Percentiles rank a stretch among this genome's conserved stretches.
Evolutionary conservation across 2,797 vertebrate species (phyloP).

Genomic region (Apogon hyalosoma): DNA sequence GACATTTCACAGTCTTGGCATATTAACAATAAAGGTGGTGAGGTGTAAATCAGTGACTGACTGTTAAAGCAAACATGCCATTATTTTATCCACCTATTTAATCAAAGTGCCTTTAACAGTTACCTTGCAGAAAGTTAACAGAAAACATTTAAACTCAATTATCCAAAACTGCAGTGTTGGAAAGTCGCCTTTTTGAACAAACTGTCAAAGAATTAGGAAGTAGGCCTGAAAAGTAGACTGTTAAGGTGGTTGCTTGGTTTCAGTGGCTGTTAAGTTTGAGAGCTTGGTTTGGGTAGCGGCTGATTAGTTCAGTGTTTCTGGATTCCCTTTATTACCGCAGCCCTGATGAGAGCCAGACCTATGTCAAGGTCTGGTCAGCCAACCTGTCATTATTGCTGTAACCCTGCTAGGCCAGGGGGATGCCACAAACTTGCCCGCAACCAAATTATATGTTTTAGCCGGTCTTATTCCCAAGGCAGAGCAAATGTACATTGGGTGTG

Average conservation of each 20-base stretch:
- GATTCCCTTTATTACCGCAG: slow-evolving; percentile 60
- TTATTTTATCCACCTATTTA: slow-evolving; percentile 36
- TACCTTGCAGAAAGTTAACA: slow-evolving; percentile 5
- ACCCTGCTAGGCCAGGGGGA: slow-evolving; percentile 62
- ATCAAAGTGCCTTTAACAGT: slow-evolving; percentile 32
- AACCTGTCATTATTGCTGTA: slow-evolving; percentile 77
- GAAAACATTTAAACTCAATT: slow-evolving; percentile 21
- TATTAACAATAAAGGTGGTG: slow-evolving; percentile 18
- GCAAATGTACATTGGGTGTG: slow-evolving; percentile 57
- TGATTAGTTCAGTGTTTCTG: slow-evolving; percentile 70
- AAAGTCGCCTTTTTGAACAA: slow-evolving; percentile 9
- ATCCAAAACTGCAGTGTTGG: background rate
- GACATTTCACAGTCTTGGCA: slow-evolving; percentile 15
- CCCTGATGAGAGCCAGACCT: slow-evolving; percentile 73
- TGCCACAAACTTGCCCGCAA: slow-evolving; percentile 67
- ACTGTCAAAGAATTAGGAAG: slow-evolving; percentile 30
- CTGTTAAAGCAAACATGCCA: slow-evolving; percentile 6
- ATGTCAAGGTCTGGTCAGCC: slow-evolving; percentile 81
- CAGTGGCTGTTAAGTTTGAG: slow-evolving; percentile 72
- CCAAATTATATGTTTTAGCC: slow-evolving; percentile 73
- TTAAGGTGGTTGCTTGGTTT: slow-evolving; percentile 58
- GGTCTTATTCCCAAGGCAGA: slow-evolving; percentile 57
- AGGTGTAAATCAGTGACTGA: slow-evolving; percentile 22
- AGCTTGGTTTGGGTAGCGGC: slow-evolving; percentile 61
- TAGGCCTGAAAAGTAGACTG: slow-evolving; percentile 39